Evolutionary conservation across 2,797 vertebrate species (phyloP).

Genomic region (Gambelia wislizenii): DNA sequence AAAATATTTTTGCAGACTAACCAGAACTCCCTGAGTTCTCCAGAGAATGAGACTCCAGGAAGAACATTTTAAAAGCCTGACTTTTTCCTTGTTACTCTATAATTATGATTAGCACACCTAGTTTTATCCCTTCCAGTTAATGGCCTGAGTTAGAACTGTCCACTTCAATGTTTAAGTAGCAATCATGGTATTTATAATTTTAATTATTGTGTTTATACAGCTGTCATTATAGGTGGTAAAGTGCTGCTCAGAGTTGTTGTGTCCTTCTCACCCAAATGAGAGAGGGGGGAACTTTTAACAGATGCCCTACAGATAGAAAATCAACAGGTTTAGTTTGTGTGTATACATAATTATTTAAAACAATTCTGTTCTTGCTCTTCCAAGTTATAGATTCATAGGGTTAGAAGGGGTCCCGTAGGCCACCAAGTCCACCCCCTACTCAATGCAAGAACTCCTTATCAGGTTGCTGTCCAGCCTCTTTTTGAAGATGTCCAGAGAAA

Average conservation of each 20-base stretch:
- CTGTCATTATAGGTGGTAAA: not conserved
- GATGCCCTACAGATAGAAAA: not conserved
- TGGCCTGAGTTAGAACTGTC: not conserved
- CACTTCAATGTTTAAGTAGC: not conserved
- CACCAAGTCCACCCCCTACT: too few species aligned
- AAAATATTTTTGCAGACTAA: conserved; percentile 7
- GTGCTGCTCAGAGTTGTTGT: not conserved
- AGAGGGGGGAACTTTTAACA: not conserved
- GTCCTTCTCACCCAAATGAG: not conserved
- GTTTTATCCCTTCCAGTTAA: not conserved
- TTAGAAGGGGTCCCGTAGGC: too few species aligned
- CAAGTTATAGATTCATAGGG: too few species aligned
- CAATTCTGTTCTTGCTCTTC: not conserved
- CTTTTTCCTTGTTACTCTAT: not conserved
- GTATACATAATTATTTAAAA: not conserved
- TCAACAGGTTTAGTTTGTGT: not conserved
- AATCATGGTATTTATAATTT: not conserved
- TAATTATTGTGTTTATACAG: not conserved
- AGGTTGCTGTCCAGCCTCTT: too few species aligned
- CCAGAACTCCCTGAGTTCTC: not conserved
- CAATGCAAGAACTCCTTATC: too few species aligned
- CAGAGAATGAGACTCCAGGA: not conserved
- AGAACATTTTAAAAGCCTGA: not conserved
- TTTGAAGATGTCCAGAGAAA: too few species aligned
- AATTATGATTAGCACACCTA: conserved; percentile 18